A percentile compares a stretch with the other conserved stretches of the same genome.
phyloP scores from a whole-genome alignment of 1,140 invertebrate species.

The Cyphomyrmex costatus region DNA sequence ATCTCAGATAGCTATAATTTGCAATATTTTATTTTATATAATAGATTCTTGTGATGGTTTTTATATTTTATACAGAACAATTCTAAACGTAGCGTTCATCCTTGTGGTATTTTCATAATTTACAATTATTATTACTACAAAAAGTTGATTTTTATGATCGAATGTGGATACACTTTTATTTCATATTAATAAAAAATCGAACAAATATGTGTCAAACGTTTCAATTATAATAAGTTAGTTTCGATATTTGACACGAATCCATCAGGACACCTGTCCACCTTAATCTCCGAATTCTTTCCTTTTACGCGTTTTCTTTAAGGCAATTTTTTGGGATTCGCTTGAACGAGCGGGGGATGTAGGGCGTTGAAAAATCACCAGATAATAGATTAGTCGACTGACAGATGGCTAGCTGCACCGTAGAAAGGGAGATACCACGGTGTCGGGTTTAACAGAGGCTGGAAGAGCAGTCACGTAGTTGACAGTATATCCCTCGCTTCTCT shows the following conservation, averaged over 20 bases:
- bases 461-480: conserved; percentile 33
- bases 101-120: background rate
- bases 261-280: background rate
- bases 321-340: conserved; percentile 35
- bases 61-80: background rate
- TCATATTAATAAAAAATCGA: background rate
- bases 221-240: conserved; percentile 48
- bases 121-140: background rate
- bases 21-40: background rate
- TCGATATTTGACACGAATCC: conserved; percentile 16
- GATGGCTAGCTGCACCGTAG: conserved; percentile 58
- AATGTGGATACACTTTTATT: background rate
- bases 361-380: conserved; percentile 70
- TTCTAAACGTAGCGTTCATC: background rate
- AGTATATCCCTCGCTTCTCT: conserved; percentile 19
- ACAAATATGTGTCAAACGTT: background rate
- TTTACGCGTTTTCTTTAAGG: conserved; percentile 10
- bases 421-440: conserved; percentile 58
- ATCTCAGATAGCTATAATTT: background rate
- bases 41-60: background rate
- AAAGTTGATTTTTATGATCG: background rate
- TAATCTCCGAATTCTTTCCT: conserved; percentile 22
- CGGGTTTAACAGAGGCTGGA: conserved; percentile 49
- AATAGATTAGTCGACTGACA: conserved; percentile 71
- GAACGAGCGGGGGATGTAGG: conserved; percentile 22